phyloP scores from a whole-genome alignment of 2,113 vertebrate species.

The Camarhynchus parvulus region DNA sequence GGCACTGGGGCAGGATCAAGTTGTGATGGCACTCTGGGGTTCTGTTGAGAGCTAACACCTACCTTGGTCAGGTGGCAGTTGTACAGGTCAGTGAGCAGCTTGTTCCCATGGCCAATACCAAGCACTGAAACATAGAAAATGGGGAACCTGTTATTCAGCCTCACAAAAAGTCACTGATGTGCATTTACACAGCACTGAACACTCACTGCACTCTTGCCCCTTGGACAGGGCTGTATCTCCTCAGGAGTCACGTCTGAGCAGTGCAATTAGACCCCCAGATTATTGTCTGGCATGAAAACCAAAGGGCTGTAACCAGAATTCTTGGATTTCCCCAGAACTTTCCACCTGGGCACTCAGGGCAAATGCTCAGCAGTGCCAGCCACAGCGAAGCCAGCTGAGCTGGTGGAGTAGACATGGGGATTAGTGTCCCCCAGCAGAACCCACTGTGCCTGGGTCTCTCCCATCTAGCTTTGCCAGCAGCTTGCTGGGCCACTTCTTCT shows the following conservation, averaged over 20 bases:
- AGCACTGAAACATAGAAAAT: slow-evolving; percentile 82
- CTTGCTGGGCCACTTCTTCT: not conserved
- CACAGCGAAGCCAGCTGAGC: rapidly evolving
- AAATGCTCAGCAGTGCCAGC: not conserved
- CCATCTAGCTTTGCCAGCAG: rapidly evolving
- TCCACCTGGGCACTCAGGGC: not conserved
- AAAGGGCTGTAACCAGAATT: not conserved
- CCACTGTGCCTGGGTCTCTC: rapidly evolving
- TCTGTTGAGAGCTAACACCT: not conserved
- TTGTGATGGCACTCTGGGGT: rapidly evolving
- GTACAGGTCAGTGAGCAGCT: slow-evolving; percentile 78
- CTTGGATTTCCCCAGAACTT: not conserved
- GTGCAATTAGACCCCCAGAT: not conserved
- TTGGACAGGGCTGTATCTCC: not conserved
- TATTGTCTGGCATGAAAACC: not conserved
- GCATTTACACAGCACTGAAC: not conserved
- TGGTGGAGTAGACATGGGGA: rapidly evolving
- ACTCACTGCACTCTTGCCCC: rapidly evolving
- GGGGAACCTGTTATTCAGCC: not conserved
- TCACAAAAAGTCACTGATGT: rapidly evolving
- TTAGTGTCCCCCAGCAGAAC: not conserved
- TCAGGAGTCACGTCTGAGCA: not conserved
- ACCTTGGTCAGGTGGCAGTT: slow-evolving; percentile 85
- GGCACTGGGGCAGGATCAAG: not conserved
- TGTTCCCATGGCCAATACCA: slow-evolving; percentile 82